Conservation (phyloP, 2,113 vertebrate species). For the Nanorana parkeri region DNA sequence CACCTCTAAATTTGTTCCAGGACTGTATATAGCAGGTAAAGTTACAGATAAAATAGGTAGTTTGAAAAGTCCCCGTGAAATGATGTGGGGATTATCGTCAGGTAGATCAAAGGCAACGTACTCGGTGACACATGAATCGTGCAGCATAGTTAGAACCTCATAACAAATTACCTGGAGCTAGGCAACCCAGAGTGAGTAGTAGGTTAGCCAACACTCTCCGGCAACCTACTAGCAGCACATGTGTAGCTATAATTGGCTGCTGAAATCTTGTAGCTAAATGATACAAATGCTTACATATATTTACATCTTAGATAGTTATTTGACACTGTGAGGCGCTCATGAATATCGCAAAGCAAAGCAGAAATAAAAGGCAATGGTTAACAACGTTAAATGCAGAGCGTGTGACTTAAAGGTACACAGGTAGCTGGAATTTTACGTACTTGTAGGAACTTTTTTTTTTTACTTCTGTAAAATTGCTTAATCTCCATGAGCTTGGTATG, state of each 20-base stretch:
- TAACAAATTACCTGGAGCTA: background rate
- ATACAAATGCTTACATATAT: conserved; percentile 38
- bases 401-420: background rate
- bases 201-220: background rate
- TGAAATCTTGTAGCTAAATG: conserved; percentile 38
- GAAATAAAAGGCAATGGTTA: conserved; percentile 2
- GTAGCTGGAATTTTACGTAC: background rate
- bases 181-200: conserved; percentile 17
- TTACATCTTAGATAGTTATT: conserved; percentile 40
- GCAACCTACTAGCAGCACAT: conserved; percentile 33
- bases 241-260: conserved; percentile 25
- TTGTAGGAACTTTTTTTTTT: background rate
- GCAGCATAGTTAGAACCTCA: conserved; percentile 27
- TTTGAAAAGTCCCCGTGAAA: conserved; percentile 35
- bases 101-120: conserved; percentile 31
- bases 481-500: background rate
- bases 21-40: conserved; percentile 16
- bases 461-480: background rate
- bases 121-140: conserved; percentile 41
- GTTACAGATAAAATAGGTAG: conserved; percentile 34
- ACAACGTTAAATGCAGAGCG: background rate
- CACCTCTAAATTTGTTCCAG: conserved; percentile 2
- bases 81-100: conserved; percentile 8
- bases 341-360: conserved; percentile 24
- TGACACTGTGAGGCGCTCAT: conserved; percentile 38